Conservation (phyloP, 2,113 vertebrate genomes). For the human (Homo sapiens) region DNA sequence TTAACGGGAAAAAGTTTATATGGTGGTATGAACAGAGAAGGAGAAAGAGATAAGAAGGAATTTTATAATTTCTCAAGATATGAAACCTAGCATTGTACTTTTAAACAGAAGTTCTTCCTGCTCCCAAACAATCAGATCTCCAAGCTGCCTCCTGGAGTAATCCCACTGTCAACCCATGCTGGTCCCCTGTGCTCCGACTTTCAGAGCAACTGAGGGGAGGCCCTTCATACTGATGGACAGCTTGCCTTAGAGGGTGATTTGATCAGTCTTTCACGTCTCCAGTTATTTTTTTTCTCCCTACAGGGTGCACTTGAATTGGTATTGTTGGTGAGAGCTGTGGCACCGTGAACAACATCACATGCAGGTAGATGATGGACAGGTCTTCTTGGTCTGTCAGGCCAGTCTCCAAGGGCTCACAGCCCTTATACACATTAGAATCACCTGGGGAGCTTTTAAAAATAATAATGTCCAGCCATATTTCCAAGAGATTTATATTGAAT, state of each 20-base stretch:
- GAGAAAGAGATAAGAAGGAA: background rate
- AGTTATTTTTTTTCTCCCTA: background rate
- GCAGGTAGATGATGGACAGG: too few species aligned
- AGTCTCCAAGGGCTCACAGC: background rate
- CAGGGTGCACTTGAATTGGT: background rate
- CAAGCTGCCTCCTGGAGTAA: background rate
- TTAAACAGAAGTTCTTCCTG: background rate
- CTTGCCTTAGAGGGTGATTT: background rate
- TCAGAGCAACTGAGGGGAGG: background rate
- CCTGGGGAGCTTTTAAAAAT: background rate
- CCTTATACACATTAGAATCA: background rate
- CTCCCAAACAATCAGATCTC: background rate
- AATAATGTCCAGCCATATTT: background rate
- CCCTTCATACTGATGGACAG: background rate
- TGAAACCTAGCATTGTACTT: background rate
- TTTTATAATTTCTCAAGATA: background rate
- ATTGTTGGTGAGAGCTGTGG: background rate
- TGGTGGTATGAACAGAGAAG: background rate
- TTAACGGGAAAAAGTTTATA: background rate
- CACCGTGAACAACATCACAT: background rate
- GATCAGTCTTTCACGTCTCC: background rate
- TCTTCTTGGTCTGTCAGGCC: background rate
- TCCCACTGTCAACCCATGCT: too few species aligned
- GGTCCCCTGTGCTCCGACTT: background rate
- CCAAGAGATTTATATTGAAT: background rate